A percentile compares a stretch with the other conserved stretches of the same genome.
These are phyloP conservation scores for Cylloceria caligata DNA, from an alignment of 2,888 invertebrate genomes.

Conservation along the genomic window DNA sequence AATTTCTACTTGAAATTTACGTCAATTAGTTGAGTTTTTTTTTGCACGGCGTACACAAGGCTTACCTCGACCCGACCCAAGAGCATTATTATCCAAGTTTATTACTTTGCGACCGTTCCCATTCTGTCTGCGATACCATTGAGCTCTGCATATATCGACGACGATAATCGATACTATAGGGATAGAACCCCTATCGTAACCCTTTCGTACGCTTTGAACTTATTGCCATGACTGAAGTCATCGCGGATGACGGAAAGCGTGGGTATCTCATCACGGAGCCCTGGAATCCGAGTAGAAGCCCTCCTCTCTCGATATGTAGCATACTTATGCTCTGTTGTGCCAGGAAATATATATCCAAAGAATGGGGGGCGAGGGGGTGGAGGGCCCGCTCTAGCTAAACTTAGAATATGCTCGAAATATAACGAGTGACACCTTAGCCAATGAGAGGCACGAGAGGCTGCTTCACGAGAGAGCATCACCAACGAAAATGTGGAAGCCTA, in stretches of 20 bases:
- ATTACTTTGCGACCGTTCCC: neutral
- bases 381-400: conserved; percentile 75
- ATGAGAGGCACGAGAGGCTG: conserved; percentile 52
- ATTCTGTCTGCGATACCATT: neutral
- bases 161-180: neutral
- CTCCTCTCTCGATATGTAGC: neutral
- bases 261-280: neutral
- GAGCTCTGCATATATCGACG: too few species aligned
- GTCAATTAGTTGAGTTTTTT: too few species aligned
- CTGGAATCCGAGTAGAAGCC: conserved; percentile 22
- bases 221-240: neutral
- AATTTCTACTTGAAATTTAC: too few species aligned
- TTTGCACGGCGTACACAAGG: neutral
- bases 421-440: conserved; percentile 80
- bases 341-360: conserved; percentile 24
- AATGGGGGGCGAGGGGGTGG: conserved; percentile 22
- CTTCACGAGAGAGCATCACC: conserved; percentile 30
- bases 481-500: conserved; percentile 59
- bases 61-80: neutral
- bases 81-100: neutral
- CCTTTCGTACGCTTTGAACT: neutral
- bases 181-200: too few species aligned
- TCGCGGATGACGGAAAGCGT: neutral
- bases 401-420: conserved; percentile 83
- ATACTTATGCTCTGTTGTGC: neutral